A percentile compares a stretch with the other conserved stretches of the same genome.
phyloP scores from a whole-genome alignment of 2,888 invertebrate genomes.

The Mesoligia furuncula region DNA sequence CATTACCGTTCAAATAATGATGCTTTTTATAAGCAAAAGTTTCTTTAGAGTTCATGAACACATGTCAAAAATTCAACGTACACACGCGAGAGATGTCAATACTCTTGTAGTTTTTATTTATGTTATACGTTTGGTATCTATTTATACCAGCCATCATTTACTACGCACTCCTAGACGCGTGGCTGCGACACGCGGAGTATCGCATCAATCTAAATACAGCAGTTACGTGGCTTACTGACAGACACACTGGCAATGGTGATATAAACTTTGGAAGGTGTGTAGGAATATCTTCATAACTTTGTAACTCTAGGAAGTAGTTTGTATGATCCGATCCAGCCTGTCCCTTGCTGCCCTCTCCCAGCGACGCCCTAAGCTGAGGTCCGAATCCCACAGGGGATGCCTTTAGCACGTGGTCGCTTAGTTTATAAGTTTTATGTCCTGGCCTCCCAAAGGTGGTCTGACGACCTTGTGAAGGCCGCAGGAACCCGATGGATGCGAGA shows the following conservation, averaged over 20 bases:
- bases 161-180: constrained; percentile 48
- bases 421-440: too few species aligned
- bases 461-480: too few species aligned
- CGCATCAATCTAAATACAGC: constrained; percentile 17
- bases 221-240: not conserved
- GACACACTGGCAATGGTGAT: constrained; percentile 3
- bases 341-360: too few species aligned
- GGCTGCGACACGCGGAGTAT: constrained; percentile 21
- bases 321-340: too few species aligned
- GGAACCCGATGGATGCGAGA: too few species aligned
- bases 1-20: not conserved
- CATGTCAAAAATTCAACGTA: not conserved
- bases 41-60: not conserved
- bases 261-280: not conserved
- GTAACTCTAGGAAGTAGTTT: not conserved
- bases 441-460: too few species aligned
- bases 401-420: too few species aligned
- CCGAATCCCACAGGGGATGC: too few species aligned
- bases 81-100: constrained; percentile 23
- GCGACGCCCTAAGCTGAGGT: too few species aligned
- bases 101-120: constrained; percentile 8
- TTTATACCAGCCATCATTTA: constrained; percentile 24
- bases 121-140: constrained; percentile 23
- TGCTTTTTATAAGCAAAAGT: not conserved
- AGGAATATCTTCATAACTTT: not conserved